phyloP scores from a whole-genome alignment of 2,888 invertebrate genomes.

The Notodonta ziczac region DNA sequence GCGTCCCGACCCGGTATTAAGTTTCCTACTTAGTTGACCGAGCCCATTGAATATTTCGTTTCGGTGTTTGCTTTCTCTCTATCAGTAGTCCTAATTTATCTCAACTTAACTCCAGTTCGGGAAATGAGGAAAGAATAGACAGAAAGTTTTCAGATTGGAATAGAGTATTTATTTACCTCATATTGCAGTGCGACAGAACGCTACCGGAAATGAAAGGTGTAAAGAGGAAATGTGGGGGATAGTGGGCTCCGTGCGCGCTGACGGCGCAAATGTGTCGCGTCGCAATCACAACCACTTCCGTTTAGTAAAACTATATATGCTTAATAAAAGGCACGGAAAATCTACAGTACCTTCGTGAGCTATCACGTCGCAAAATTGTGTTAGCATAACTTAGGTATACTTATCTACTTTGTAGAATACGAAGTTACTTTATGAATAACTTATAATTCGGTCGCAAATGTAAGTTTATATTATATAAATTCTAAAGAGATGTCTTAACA shows the following conservation, averaged over 20 bases:
- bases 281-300: not conserved
- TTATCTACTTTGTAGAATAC: too few species aligned
- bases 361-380: too few species aligned
- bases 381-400: too few species aligned
- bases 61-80: constrained; percentile 17
- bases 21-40: constrained; percentile 17
- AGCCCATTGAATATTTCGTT: constrained; percentile 23
- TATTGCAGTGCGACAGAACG: constrained; percentile 14
- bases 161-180: constrained; percentile 16
- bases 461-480: not conserved
- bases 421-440: too few species aligned
- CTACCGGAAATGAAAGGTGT: constrained; percentile 25
- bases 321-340: too few species aligned
- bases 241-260: not conserved
- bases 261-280: not conserved
- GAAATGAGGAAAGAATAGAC: constrained; percentile 4
- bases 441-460: too few species aligned
- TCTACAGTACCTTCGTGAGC: too few species aligned
- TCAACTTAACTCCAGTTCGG: constrained; percentile 6
- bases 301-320: too few species aligned
- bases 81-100: constrained; percentile 13
- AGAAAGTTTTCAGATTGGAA: constrained; percentile 12
- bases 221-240: constrained; percentile 12
- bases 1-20: constrained; percentile 14
- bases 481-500: not conserved